phyloP scores from a whole-genome alignment of 2,113 vertebrate genomes.

The Paracanthobrama guichenoti region DNA sequence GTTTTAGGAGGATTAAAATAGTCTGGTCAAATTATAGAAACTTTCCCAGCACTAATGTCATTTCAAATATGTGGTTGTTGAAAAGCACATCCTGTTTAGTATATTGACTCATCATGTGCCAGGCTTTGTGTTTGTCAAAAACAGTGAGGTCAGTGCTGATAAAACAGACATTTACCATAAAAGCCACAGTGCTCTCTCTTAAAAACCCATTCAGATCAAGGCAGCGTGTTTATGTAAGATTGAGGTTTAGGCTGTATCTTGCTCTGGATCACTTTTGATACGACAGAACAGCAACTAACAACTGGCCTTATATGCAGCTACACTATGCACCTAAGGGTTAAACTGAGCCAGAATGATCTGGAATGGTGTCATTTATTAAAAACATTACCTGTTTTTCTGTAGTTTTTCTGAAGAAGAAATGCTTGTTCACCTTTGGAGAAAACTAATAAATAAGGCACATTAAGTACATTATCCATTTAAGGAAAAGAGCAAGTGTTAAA shows the following conservation, averaged over 20 bases:
- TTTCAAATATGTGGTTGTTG: constrained; percentile 1
- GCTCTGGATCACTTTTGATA: constrained; percentile 35
- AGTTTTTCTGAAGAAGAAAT: too few relatives aligned
- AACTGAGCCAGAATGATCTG: background rate
- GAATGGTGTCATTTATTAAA: background rate
- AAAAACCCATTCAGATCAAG: constrained; percentile 19
- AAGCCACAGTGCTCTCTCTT: constrained; percentile 31
- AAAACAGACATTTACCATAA: constrained; percentile 27
- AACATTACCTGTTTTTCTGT: background rate
- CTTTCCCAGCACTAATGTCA: constrained; percentile 27
- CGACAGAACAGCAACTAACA: constrained; percentile 5
- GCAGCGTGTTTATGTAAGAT: constrained; percentile 21
- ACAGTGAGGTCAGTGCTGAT: constrained; percentile 35
- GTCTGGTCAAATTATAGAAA: constrained; percentile 1
- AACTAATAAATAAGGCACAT: background rate
- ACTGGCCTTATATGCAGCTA: constrained; percentile 24
- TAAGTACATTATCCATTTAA: constrained; percentile 13
- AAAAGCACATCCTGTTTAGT: constrained; percentile 23
- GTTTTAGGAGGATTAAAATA: background rate
- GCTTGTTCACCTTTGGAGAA: background rate
- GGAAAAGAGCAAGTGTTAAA: constrained; percentile 2
- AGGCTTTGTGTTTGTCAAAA: constrained; percentile 17
- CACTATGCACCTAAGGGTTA: background rate
- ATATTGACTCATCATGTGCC: constrained; percentile 24
- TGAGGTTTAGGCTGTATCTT: constrained; percentile 13